A percentile compares a stretch with the other conserved stretches of the same genome.
Conservation (phyloP, 2,888 invertebrate species). For the Ochropleura plecta region DNA sequence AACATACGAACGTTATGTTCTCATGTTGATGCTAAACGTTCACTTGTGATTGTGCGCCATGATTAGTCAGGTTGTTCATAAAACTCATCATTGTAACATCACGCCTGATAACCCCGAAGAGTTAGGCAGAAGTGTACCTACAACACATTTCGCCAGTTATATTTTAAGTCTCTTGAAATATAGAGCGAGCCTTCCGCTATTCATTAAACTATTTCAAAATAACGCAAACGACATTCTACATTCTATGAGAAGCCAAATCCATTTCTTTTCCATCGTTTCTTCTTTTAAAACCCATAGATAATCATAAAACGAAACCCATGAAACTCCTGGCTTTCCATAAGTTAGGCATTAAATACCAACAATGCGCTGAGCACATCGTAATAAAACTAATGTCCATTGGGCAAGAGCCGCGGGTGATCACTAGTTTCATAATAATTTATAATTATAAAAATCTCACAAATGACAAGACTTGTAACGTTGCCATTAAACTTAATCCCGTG, state of each 20-base stretch:
- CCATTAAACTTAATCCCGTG: conserved; percentile 78
- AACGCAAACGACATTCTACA: conserved; percentile 17
- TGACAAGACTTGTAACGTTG: conserved; percentile 70
- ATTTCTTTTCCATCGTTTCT: conserved; percentile 6
- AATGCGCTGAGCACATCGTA: conserved; percentile 39
- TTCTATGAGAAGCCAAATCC: conserved; percentile 8
- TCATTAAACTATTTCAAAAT: conserved; percentile 22
- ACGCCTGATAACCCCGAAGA: too few species aligned
- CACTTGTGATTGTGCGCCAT: conserved; percentile 41
- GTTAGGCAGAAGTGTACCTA: too few species aligned
- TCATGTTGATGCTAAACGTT: conserved; percentile 54
- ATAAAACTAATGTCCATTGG: conserved; percentile 53
- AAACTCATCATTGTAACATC: not conserved
- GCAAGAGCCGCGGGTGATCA: conserved; percentile 56
- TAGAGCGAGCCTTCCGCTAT: not conserved
- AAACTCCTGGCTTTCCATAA: conserved; percentile 38
- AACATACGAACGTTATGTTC: conserved; percentile 64
- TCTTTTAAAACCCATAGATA: conserved; percentile 19
- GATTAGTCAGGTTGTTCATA: conserved; percentile 45
- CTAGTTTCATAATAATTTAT: conserved; percentile 57
- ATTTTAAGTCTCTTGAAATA: too few species aligned
- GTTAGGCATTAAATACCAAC: conserved; percentile 38
- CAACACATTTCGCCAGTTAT: too few species aligned
- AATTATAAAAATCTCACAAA: conserved; percentile 70
- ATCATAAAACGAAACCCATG: conserved; percentile 22